These are phyloP conservation scores for Sparus aurata DNA, from an alignment of 2,797 vertebrate genomes.

Conservation along the genomic window DNA sequence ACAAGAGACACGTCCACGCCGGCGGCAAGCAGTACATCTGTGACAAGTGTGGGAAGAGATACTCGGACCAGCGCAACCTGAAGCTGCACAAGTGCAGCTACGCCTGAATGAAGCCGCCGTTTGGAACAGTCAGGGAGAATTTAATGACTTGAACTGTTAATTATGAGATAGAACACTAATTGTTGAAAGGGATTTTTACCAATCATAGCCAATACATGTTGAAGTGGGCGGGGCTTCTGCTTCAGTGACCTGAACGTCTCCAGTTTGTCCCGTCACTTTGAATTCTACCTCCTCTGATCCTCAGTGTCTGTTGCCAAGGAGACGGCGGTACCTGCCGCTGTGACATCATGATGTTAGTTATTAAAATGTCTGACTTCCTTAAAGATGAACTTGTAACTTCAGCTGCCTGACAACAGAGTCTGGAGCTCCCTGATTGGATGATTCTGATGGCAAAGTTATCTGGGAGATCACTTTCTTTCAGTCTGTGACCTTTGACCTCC, in stretches of 20 bases:
- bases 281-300: conserved; percentile 2
- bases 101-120: conserved; percentile 44
- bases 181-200: not conserved
- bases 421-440: not conserved
- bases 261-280: not conserved
- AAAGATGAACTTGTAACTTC: not conserved
- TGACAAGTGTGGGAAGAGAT: conserved; percentile 85
- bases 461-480: not conserved
- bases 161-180: no score
- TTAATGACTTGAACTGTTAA: not conserved
- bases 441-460: not conserved
- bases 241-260: not conserved
- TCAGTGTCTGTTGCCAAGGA: not conserved
- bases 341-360: not conserved
- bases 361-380: not conserved
- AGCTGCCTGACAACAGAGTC: not conserved
- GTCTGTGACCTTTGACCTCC: not conserved
- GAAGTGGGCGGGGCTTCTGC: not conserved
- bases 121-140: not conserved
- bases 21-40: conserved; percentile 87
- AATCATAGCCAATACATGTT: no score
- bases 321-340: not conserved
- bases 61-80: conserved; percentile 84
- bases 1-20: conserved; percentile 82
- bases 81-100: conserved; percentile 86